These are phyloP conservation scores for Pissodes strobi DNA, from an alignment of 1,140 invertebrate species.

Conservation along the genomic window DNA sequence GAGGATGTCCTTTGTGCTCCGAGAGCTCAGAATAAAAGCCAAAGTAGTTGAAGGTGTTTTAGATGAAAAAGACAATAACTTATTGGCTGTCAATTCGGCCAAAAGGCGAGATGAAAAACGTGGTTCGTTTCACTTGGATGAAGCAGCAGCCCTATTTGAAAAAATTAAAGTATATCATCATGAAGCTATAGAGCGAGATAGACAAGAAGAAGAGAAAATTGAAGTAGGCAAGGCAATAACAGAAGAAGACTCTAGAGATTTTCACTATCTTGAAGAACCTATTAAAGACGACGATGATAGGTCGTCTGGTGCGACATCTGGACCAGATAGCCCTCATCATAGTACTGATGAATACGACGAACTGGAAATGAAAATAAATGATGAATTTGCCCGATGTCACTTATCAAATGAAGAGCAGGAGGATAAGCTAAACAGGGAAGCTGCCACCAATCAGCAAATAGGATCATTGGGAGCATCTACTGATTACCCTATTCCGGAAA, in stretches of 20 bases:
- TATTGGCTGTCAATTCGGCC: constrained; percentile 54
- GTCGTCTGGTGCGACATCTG: constrained; percentile 83
- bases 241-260: constrained; percentile 49
- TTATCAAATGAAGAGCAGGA: constrained; percentile 52
- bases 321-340: constrained; percentile 79
- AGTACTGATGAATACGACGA: constrained; percentile 74
- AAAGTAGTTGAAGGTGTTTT: constrained; percentile 55
- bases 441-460: background rate
- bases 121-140: constrained; percentile 42
- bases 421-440: constrained; percentile 46
- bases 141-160: constrained; percentile 53
- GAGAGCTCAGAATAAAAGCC: constrained; percentile 73
- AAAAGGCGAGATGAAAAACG: constrained; percentile 53
- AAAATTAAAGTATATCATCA: constrained; percentile 60
- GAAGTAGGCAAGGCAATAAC: constrained; percentile 46
- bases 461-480: background rate
- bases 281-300: constrained; percentile 54
- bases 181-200: constrained; percentile 31
- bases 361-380: constrained; percentile 47
- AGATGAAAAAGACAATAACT: constrained; percentile 49
- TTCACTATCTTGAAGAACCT: constrained; percentile 50
- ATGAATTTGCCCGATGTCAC: constrained; percentile 54
- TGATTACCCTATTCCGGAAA: constrained; percentile 44
- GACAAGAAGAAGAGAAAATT: constrained; percentile 47
- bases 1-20: constrained; percentile 75